Evolutionary conservation across 2,888 invertebrate genomes (phyloP).

Genomic region (Ichneumoninae sp.): DNA sequence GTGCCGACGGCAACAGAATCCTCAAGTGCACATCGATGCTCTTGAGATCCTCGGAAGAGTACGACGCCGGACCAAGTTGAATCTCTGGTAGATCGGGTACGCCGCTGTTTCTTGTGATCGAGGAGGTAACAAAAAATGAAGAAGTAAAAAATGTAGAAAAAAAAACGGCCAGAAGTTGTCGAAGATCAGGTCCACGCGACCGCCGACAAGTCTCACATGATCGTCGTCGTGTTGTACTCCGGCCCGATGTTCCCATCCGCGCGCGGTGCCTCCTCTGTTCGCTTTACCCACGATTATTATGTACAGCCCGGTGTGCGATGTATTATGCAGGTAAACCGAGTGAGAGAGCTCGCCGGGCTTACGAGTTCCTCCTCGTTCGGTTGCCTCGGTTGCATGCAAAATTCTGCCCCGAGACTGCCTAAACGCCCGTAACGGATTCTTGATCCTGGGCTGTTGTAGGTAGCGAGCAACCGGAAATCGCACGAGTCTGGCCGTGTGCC

Average conservation of each 20-base stretch:
- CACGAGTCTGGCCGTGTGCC: slow-evolving; percentile 61
- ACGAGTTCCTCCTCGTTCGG: slow-evolving; percentile 48
- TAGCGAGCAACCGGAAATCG: slow-evolving; percentile 65
- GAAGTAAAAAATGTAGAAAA: not conserved
- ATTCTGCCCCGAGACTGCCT: slow-evolving; percentile 53
- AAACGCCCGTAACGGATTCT: slow-evolving; percentile 68
- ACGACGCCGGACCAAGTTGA: not conserved
- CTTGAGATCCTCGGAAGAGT: slow-evolving; percentile 29
- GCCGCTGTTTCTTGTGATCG: slow-evolving; percentile 10
- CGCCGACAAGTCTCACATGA: slow-evolving; percentile 33
- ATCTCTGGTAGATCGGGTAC: not conserved
- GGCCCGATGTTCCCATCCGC: slow-evolving; percentile 25
- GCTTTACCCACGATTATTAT: slow-evolving; percentile 59
- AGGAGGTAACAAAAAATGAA: not conserved
- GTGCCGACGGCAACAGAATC: slow-evolving; percentile 44
- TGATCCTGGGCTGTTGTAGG: slow-evolving; percentile 58
- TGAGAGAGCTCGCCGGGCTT: slow-evolving; percentile 46
- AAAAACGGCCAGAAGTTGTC: slow-evolving; percentile 37
- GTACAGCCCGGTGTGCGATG: slow-evolving; percentile 38
- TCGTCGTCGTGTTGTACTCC: slow-evolving; percentile 29
- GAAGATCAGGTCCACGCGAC: slow-evolving; percentile 47
- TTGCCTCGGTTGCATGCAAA: slow-evolving; percentile 60
- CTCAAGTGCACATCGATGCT: slow-evolving; percentile 15
- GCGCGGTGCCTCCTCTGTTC: slow-evolving; percentile 16
- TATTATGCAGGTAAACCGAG: slow-evolving; percentile 21